Conservation (phyloP, 2,797 vertebrate species). For the Oreochromis grahami region DNA sequence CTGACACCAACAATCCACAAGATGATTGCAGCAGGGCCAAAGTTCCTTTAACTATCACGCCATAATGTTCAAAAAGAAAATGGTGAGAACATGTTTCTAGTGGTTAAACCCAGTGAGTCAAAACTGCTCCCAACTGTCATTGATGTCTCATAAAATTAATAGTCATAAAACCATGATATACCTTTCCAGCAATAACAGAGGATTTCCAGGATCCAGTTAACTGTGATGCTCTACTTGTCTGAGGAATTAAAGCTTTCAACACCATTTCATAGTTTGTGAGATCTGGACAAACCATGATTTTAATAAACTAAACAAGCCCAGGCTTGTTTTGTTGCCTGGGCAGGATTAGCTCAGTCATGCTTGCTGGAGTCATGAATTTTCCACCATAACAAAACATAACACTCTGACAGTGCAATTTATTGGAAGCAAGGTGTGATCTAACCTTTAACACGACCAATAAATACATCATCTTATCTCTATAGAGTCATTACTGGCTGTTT, state of each 20-base stretch:
- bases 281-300: constrained; percentile 26
- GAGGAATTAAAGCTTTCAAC: neutral
- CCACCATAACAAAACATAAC: constrained; percentile 37
- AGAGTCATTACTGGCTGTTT: constrained; percentile 36
- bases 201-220: constrained; percentile 13
- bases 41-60: neutral
- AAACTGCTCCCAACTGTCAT: neutral
- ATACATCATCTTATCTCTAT: constrained; percentile 46
- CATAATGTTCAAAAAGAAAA: neutral
- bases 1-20: neutral
- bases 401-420: neutral
- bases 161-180: neutral
- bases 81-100: neutral
- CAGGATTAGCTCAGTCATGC: constrained; percentile 36
- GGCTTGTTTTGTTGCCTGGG: constrained; percentile 45
- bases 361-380: constrained; percentile 28
- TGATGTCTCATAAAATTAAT: neutral
- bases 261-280: neutral
- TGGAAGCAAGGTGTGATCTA: constrained; percentile 15
- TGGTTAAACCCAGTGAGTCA: neutral
- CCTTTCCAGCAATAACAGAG: neutral
- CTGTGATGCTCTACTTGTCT: neutral
- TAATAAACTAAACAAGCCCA: constrained; percentile 49
- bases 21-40: constrained; percentile 6
- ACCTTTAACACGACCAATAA: constrained; percentile 51